phyloP scores from a whole-genome alignment of 2,113 vertebrate species.

The Trichomycterus rosablanca region DNA sequence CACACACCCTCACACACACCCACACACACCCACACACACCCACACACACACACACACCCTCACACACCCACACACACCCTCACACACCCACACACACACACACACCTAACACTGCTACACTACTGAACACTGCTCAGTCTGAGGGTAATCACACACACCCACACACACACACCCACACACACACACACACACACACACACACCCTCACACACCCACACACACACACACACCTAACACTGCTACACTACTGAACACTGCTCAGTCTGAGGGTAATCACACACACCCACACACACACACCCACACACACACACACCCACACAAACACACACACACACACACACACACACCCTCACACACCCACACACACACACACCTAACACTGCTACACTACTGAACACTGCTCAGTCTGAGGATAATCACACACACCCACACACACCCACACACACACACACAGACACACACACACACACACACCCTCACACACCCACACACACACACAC shows the following conservation, averaged over 20 bases:
- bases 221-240: conserved; percentile 75
- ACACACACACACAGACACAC: not conserved
- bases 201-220: conserved; percentile 73
- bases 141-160: conserved; percentile 71
- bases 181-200: conserved; percentile 38
- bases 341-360: conserved; percentile 77
- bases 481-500: not conserved
- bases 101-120: conserved; percentile 69
- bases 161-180: conserved; percentile 9
- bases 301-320: not conserved
- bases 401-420: conserved; percentile 79
- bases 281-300: conserved; percentile 9
- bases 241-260: conserved; percentile 75
- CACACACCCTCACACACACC: not conserved
- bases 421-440: conserved; percentile 9
- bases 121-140: conserved; percentile 79
- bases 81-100: conserved; percentile 68
- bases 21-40: conserved; percentile 6
- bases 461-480: not conserved
- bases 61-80: no score
- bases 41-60: not conserved
- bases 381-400: conserved; percentile 73
- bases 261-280: conserved; percentile 77
- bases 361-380: conserved; percentile 73
- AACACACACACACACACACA: no score